Evolutionary conservation across 2,113 vertebrate species (phyloP).

Genomic region (Istiophorus platypterus): DNA sequence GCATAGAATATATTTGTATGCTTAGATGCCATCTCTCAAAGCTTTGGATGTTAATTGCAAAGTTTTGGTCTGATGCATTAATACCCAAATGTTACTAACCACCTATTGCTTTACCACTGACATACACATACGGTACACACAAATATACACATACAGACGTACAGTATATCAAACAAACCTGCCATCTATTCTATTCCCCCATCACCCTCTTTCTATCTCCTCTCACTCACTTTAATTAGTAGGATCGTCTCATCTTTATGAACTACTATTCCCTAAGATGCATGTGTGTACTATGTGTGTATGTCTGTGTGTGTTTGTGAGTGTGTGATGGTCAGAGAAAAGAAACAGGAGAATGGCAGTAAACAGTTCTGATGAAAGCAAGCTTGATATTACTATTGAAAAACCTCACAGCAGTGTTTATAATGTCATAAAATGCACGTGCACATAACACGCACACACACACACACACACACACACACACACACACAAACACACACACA

Average conservation of each 20-base stretch:
- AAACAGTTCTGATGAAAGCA: slow-evolving; percentile 39
- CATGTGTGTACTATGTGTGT: neutral
- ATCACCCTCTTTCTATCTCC: slow-evolving; percentile 11
- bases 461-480: slow-evolving; percentile 5
- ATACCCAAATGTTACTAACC: slow-evolving; percentile 67
- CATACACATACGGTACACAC: slow-evolving; percentile 2
- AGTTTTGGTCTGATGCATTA: slow-evolving; percentile 66
- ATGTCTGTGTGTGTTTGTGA: neutral
- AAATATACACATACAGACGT: slow-evolving; percentile 14
- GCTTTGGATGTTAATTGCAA: slow-evolving; percentile 70
- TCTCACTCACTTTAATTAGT: slow-evolving; percentile 65
- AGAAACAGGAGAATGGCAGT: slow-evolving; percentile 36
- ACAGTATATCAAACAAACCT: slow-evolving; percentile 20
- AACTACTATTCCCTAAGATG: slow-evolving; percentile 48
- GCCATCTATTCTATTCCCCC: neutral
- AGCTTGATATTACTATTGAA: slow-evolving; percentile 56
- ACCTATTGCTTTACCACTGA: slow-evolving; percentile 59
- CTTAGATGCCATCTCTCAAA: slow-evolving; percentile 37
- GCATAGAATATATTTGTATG: neutral
- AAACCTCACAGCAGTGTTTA: neutral
- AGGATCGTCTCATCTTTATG: slow-evolving; percentile 63
- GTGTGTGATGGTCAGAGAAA: neutral
- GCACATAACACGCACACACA: neutral
- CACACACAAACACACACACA: neutral
- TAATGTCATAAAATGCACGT: neutral